Percentiles rank a stretch among this genome's conserved stretches.
Conservation (phyloP, 2,113 vertebrate genomes). For the Solea solea region DNA sequence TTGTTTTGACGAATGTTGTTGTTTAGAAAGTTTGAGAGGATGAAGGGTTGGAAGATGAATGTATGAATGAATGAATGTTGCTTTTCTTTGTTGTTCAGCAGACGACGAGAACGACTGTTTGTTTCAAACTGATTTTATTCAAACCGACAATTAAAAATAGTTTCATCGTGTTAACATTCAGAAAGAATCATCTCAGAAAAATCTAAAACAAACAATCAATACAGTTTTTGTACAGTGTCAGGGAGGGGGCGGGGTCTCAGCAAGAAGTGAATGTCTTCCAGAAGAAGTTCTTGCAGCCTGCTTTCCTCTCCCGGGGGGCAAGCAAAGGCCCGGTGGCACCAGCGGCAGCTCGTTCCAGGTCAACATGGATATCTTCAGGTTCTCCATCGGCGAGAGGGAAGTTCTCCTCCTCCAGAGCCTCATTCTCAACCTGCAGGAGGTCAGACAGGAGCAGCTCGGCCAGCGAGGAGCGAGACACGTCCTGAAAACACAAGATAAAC, state of each 20-base stretch:
- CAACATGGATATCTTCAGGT: slow-evolving; percentile 87
- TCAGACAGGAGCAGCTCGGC: slow-evolving; percentile 90
- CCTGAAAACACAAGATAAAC: slow-evolving; percentile 71
- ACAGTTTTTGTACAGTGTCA: slow-evolving; percentile 35
- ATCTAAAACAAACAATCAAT: slow-evolving; percentile 23
- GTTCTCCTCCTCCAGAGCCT: slow-evolving; percentile 91
- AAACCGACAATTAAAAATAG: slow-evolving; percentile 67
- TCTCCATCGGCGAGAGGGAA: slow-evolving; percentile 79
- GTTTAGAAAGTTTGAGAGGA: no score
- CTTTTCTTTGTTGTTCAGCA: neutral
- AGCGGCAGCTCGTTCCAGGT: slow-evolving; percentile 84
- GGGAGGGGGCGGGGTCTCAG: slow-evolving; percentile 75
- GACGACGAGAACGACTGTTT: slow-evolving; percentile 8
- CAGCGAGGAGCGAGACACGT: slow-evolving; percentile 89
- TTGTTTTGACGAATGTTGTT: no score
- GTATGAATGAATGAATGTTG: no score
- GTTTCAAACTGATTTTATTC: slow-evolving; percentile 72
- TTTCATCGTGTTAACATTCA: slow-evolving; percentile 60
- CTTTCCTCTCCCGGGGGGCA: slow-evolving; percentile 94
- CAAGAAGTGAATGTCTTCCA: slow-evolving; percentile 99
- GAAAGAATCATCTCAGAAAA: slow-evolving; percentile 52
- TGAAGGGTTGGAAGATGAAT: no score
- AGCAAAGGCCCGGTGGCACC: slow-evolving; percentile 81
- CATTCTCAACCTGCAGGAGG: slow-evolving; percentile 92
- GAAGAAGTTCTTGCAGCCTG: slow-evolving; percentile 99